A percentile compares a stretch with the other conserved stretches of the same genome.
Conservation (phyloP, 2,113 vertebrate genomes). For the Chaetodon trifascialis region DNA sequence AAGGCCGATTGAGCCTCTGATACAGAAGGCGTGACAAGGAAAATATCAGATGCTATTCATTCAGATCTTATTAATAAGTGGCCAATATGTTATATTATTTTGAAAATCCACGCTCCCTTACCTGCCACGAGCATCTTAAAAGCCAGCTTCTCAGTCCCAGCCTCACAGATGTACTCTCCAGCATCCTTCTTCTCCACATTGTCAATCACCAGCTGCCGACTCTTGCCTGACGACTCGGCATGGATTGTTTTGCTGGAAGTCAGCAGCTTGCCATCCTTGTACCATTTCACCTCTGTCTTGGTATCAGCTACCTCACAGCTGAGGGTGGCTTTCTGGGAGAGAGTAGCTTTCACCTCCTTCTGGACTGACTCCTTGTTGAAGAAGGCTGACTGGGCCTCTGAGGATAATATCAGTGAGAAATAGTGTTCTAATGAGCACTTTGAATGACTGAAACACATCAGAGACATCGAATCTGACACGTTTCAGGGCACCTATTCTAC, state of each 20-base stretch:
- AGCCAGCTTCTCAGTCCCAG: constrained; percentile 81
- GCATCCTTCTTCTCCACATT: constrained; percentile 86
- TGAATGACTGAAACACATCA: neutral
- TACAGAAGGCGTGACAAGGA: neutral
- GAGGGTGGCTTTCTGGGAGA: constrained; percentile 77
- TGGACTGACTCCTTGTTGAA: constrained; percentile 83
- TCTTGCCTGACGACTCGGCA: constrained; percentile 79
- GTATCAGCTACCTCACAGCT: constrained; percentile 84
- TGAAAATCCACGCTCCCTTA: neutral
- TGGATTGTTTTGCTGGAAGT: constrained; percentile 76
- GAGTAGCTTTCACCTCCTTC: constrained; percentile 78
- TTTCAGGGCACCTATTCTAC: neutral
- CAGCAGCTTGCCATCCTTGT: constrained; percentile 86
- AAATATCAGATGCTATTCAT: neutral
- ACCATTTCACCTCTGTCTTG: constrained; percentile 87
- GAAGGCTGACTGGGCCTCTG: constrained; percentile 74
- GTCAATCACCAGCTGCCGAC: constrained; percentile 80
- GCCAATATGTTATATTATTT: no score
- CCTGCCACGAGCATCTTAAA: constrained; percentile 66
- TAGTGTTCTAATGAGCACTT: neutral
- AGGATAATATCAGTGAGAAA: constrained; percentile 2
- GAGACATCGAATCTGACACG: neutral
- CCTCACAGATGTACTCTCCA: constrained; percentile 87
- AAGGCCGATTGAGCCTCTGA: constrained; percentile 72
- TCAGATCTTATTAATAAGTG: no score